Conservation (phyloP, 2,888 invertebrate genomes). For the Rhodophaea formosa region DNA sequence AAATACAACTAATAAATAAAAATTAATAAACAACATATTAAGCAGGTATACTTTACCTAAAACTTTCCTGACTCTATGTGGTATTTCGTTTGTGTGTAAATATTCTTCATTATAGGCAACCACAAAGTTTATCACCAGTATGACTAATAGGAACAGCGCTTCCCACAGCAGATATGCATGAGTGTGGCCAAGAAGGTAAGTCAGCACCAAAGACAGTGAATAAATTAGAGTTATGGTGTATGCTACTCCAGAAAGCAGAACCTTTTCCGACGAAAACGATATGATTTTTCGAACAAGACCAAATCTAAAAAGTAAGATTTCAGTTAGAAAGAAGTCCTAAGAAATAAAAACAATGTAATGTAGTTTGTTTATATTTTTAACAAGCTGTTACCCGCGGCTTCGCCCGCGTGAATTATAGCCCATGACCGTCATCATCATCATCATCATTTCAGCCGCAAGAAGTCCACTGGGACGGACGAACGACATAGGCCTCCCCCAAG, state of each 20-base stretch:
- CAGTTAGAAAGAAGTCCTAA: conserved; percentile 1
- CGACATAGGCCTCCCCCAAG: too few relatives aligned
- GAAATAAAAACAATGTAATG: too few relatives aligned
- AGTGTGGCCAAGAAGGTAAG: conserved; percentile 67
- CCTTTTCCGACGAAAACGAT: conserved; percentile 74
- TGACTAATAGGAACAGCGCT: conserved; percentile 66
- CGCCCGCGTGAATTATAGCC: too few relatives aligned
- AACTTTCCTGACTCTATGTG: conserved; percentile 72
- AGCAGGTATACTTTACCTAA: conserved; percentile 61
- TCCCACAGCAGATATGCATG: conserved; percentile 68
- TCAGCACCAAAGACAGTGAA: conserved; percentile 63
- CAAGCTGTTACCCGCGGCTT: too few relatives aligned
- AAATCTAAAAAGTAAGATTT: conserved; percentile 50
- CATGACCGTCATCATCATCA: too few relatives aligned
- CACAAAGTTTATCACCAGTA: conserved; percentile 66
- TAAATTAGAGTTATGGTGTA: conserved; percentile 67
- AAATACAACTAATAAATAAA: conserved; percentile 8
- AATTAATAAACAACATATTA: conserved; percentile 12
- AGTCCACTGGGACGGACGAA: too few relatives aligned
- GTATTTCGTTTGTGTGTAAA: conserved; percentile 77
- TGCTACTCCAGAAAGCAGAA: conserved; percentile 67
- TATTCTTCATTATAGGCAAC: conserved; percentile 74
- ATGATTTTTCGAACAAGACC: conserved; percentile 59
- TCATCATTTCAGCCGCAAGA: too few relatives aligned
- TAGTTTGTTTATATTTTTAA: too few relatives aligned